A percentile compares a stretch with the other conserved stretches of the same genome.
phyloP scores from a whole-genome alignment of 2,113 vertebrate species.

The Microtus oregoni region DNA sequence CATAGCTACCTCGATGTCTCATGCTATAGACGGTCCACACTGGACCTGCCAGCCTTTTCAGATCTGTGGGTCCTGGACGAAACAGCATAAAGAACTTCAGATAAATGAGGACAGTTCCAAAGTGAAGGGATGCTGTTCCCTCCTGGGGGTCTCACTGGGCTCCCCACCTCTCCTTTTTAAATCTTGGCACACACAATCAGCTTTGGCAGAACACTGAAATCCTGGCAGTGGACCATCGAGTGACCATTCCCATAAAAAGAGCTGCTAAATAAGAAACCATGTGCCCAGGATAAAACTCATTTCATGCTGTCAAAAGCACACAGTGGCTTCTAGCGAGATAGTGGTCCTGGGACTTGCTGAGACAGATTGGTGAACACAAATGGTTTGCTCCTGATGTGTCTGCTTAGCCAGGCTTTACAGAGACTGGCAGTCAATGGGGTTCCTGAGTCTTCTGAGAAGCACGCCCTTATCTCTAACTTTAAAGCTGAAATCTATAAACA shows the following conservation, averaged over 20 bases:
- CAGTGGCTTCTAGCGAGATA: slow-evolving; percentile 90
- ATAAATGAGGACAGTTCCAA: slow-evolving; percentile 70
- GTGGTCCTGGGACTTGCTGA: slow-evolving; percentile 90
- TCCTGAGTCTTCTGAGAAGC: slow-evolving; percentile 88
- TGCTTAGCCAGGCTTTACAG: slow-evolving; percentile 89
- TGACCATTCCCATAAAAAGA: slow-evolving; percentile 92
- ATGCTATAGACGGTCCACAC: background rate
- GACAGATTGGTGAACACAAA: slow-evolving; percentile 89
- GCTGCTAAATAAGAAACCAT: slow-evolving; percentile 90
- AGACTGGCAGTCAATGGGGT: slow-evolving; percentile 86
- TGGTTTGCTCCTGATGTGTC: slow-evolving; percentile 85
- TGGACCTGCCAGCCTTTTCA: slow-evolving; percentile 31
- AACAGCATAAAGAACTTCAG: slow-evolving; percentile 57
- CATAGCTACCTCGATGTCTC: background rate
- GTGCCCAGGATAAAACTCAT: slow-evolving; percentile 92
- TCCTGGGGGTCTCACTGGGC: slow-evolving; percentile 77
- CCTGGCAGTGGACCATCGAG: slow-evolving; percentile 88
- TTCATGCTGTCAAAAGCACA: slow-evolving; percentile 94
- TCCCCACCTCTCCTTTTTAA: slow-evolving; percentile 78
- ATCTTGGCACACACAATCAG: slow-evolving; percentile 84
- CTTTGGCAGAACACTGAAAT: slow-evolving; percentile 86
- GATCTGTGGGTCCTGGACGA: slow-evolving; percentile 3
- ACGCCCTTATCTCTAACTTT: slow-evolving; percentile 86
- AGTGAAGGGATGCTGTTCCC: slow-evolving; percentile 37
- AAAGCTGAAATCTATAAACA: slow-evolving; percentile 85